These are phyloP conservation scores for Octopus bimaculoides DNA, from an alignment of 1,140 invertebrate genomes.

Conservation along the genomic window DNA sequence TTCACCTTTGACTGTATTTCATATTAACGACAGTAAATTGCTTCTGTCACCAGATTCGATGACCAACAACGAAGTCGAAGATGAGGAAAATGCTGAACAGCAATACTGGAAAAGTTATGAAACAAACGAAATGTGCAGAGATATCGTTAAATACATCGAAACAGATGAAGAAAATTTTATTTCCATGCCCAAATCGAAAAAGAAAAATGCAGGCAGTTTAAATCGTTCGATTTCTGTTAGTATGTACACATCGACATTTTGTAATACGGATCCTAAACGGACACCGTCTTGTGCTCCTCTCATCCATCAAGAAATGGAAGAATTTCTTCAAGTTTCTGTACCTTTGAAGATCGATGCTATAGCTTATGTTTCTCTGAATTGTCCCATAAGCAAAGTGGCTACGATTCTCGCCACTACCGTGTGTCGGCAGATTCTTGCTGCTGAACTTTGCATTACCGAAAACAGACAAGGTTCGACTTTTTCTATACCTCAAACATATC, in stretches of 20 bases:
- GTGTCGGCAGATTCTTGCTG: background rate
- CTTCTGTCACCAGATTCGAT: background rate
- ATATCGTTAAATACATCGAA: background rate
- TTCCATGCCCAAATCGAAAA: background rate
- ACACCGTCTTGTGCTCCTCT: background rate
- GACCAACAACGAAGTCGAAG: background rate
- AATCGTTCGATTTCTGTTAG: background rate
- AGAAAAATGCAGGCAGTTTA: background rate
- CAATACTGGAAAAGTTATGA: background rate
- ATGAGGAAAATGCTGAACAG: background rate
- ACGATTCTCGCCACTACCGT: background rate
- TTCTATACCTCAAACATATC: background rate
- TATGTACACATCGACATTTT: background rate
- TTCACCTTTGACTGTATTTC: background rate
- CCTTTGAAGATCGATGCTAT: background rate
- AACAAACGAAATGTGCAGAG: background rate
- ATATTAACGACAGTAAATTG: background rate
- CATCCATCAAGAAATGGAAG: background rate
- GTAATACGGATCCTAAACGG: background rate
- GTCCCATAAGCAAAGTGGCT: background rate
- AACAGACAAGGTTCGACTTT: background rate
- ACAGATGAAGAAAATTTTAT: background rate
- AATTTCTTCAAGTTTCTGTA: background rate
- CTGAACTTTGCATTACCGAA: background rate
- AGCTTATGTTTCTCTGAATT: background rate